Conservation (phyloP, 2,113 vertebrate genomes). For the Panthera tigris region DNA sequence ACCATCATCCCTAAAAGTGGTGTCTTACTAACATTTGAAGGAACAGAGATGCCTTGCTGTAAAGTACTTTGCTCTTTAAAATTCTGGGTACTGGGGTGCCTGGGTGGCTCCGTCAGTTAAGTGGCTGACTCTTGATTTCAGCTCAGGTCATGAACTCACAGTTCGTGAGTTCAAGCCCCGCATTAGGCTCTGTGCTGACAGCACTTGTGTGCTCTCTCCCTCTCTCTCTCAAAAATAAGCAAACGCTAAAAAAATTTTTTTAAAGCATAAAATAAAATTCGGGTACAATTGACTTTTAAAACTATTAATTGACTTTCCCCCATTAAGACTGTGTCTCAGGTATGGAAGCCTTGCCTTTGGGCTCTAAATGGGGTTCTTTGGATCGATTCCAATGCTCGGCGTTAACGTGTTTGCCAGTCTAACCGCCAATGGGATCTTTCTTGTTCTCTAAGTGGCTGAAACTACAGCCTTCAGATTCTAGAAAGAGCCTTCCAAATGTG, state of each 20-base stretch:
- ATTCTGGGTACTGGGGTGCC: neutral
- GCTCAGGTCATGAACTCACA: too few species aligned
- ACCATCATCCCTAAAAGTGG: neutral
- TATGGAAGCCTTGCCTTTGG: neutral
- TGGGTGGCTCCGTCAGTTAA: too few species aligned
- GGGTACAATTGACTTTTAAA: constrained; percentile 9
- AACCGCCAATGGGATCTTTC: neutral
- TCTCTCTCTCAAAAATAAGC: too few species aligned
- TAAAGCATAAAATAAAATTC: neutral
- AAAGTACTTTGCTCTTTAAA: constrained; percentile 9
- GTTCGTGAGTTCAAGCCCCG: too few species aligned
- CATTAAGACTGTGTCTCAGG: constrained; percentile 21
- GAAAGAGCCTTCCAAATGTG: constrained; percentile 13
- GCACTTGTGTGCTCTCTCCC: too few species aligned
- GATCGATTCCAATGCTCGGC: neutral
- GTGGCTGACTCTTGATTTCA: too few species aligned
- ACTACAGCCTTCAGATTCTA: neutral
- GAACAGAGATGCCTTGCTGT: neutral
- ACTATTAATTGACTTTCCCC: neutral
- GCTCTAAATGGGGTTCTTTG: neutral
- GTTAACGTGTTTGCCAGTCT: neutral
- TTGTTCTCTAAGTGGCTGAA: neutral
- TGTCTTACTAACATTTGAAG: neutral
- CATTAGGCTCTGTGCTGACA: too few species aligned
- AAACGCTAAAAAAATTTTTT: too few species aligned